Evolutionary conservation across 2,113 vertebrate species (phyloP), one percentile per base, ranked within the genome.

Genomic region (Sprattus sprattus): DNA sequence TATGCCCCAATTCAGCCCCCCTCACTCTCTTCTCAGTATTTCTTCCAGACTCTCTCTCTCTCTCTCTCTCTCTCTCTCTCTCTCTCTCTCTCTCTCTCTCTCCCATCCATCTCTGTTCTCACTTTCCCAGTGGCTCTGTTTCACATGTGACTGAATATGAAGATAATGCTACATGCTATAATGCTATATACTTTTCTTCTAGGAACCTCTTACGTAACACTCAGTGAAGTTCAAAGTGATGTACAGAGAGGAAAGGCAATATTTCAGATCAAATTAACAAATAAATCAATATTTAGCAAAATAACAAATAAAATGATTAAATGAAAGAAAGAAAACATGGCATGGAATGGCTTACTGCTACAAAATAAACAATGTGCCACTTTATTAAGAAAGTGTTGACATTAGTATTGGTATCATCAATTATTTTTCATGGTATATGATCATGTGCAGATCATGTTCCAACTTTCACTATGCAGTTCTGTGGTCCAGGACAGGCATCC

Each of bases 31-130:
- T n/a, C n/a, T 64, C 60, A n/a, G 22, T 64, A 20, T 64, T 9
- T 64, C 60, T 64, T 18, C 52, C 18, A 20, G 18, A 57, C n/a
- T 71, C 64, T 71, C n/a, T 28, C 64, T 28, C 60, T n/a, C 60
- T 64, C 60, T 64, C 60, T 64, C 54, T 64, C 60, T 64, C 60
- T 64, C 64, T 71, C n/a, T 71, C n/a, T 71, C 64, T 25, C 64
- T 25, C 60, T 67, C 60, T 64, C 60, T 67, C 60, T 28, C 25
- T 7, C 25, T 25, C 8, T 71, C 9, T n/a, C n/a, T n/a, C n/a
- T n/a, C n/a, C n/a, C n/a, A n/a, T n/a, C n/a, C n/a, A n/a, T 71
- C 64, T 39, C 39, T 39, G 39, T 39, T 39, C 39, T 39, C 39
- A 39, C 39, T 39, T 2, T 39, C 39, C 39, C 39, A 39, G 39